phyloP scores from a whole-genome alignment of 2,797 vertebrate species.

The Sebastolobus alascanus region DNA sequence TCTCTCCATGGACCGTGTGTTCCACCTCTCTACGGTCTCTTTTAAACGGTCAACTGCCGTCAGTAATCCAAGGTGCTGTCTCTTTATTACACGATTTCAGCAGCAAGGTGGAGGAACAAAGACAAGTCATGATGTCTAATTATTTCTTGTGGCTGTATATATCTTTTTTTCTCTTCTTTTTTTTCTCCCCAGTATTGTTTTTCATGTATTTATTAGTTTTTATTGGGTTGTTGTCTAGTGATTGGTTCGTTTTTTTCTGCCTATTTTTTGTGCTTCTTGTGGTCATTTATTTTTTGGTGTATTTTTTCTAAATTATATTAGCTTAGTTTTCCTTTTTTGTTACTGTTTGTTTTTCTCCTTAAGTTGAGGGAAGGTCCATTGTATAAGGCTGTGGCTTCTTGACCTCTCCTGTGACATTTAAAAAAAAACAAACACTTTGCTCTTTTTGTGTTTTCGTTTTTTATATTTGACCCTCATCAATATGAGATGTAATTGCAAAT shows the following conservation, averaged over 20 bases:
- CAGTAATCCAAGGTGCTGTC: neutral
- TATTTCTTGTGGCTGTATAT: neutral
- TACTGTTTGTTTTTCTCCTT: neutral
- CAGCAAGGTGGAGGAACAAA: neutral
- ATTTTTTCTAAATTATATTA: neutral
- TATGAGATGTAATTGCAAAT: neutral
- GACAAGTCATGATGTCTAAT: neutral
- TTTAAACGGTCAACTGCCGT: neutral
- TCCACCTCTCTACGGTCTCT: neutral
- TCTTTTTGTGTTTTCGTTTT: too few species aligned
- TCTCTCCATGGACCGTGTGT: neutral
- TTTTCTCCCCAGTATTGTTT: neutral
- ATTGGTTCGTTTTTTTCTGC: rapidly evolving
- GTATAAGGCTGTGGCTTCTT: neutral
- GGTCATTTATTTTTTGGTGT: rapidly evolving
- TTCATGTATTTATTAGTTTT: neutral
- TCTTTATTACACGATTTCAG: neutral
- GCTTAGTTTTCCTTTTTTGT: neutral
- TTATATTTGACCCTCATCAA: neutral
- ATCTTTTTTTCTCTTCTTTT: neutral
- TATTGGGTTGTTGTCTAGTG: rapidly evolving
- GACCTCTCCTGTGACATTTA: neutral
- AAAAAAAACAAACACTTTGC: too few species aligned
- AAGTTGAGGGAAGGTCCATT: neutral
- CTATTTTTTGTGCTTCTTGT: rapidly evolving